Evolutionary conservation across 2,113 vertebrate species (phyloP), one percentile per base, ranked within the genome.

Genomic region (Chionis minor): DNA sequence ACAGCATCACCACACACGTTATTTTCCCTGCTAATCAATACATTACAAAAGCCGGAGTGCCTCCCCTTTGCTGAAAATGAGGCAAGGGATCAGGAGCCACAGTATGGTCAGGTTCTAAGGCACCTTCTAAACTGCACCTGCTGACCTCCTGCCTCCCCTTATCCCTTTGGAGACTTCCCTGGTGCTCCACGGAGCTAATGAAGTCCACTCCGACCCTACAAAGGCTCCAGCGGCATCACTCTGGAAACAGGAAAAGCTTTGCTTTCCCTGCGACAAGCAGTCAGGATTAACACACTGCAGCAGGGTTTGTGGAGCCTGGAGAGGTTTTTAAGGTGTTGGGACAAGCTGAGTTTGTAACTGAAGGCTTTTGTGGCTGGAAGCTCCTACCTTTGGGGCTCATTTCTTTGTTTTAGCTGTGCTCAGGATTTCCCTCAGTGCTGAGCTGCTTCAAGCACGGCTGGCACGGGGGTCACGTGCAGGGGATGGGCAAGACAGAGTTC

Each of bases 1-100:
- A 58, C 66, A 81, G 49, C 55, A 65, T n/a, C 1, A 3, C 71
- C 58, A 18, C 1, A 0, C 26, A 32, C 0, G 0, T 54, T 59
- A 49, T 84, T 93, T 90, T 77, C 65, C n/a, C 1, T 26, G 0
- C 22, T 80, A 66, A 94, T 95, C 94, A 87, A 89, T 93, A 70
- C 22, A 15, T 63, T 51, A 42, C 5, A 61, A 87, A 87, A 66
- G 61, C 70, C 61, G 62, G 32, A 91, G 35, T 2, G 0, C 22
- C 49, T 65, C 30, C 47, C 47, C 40, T 84, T 71, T 16, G 35
- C 58, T 56, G 66, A 73, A 94, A 45, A 79, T 7, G 33, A 45
- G 9, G 32, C 33, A 55, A 45, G 8, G 35, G 28, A 30, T 58
- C 51, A 58, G 44, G 55, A 71, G 69, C 38, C 4, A 2, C 35